Evolutionary conservation across 2,888 invertebrate species (phyloP), one percentile per base, ranked within the genome.

Genomic region (Cantharis flavilabris): DNA sequence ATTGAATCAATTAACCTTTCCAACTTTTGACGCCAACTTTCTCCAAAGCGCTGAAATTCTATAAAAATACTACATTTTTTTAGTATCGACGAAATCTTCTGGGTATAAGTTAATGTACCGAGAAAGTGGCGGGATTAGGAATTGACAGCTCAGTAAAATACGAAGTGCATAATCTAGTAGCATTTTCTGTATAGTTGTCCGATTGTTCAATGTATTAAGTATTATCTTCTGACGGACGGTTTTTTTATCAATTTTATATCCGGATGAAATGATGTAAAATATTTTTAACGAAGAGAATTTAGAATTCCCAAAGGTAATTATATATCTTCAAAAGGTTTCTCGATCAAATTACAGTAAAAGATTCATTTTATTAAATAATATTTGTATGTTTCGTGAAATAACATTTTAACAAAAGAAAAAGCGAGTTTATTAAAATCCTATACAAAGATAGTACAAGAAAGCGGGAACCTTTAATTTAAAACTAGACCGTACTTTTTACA

Each of bases 151-250:
- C 28, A 30, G 76, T 67, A 67, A 71, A 73, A 18, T 73, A 70
- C 70, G 49, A 64, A 76, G 73, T 73, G 76, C 76, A 76, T 76
- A 76, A 76, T 76, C 72, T 76, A 76, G 70, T 73, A 73, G 70
- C 9, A 26, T 67, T 26, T 67, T 20, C 49, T 49, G 10, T 30
- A 30, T 30, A 49, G 49, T 49, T 49, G n/a, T 49, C 49, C 49
- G 49, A 49, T 49, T 49, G 49, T 49, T 49, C 49, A n/a, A 49
- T 49, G n/a, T 49, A n/a, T n/a, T 49, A 49, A n/a, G n/a, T 49
- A n/a, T n/a, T 49, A 49, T 49, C 49, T 49, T 49, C 13, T 49
- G 49, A 49, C n/a, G n/a, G 49, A 49, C 49, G n/a, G n/a, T 49
- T n/a, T 49, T 49, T 7, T 49, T 49, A 49, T 49, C n/a, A 49